These are phyloP conservation scores for Tupaia chinensis DNA, from an alignment of 2,113 vertebrate species.

Conservation along the genomic window DNA sequence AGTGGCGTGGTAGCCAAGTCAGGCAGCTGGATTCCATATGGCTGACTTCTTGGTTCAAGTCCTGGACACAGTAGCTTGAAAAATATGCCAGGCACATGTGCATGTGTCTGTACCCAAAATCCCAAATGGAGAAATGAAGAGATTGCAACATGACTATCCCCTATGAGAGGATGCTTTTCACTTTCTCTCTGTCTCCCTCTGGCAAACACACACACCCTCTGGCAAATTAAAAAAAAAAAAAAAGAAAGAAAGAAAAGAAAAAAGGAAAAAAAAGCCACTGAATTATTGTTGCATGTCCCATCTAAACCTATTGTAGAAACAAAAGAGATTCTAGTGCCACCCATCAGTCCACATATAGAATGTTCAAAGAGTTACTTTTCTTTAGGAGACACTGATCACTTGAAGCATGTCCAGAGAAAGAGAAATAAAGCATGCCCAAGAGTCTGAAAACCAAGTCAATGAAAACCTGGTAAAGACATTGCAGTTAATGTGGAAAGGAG, in stretches of 20 bases:
- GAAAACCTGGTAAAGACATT: conserved; percentile 1
- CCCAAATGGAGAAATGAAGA: no score
- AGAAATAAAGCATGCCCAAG: background rate
- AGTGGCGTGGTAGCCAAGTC: no score
- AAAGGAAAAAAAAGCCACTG: background rate
- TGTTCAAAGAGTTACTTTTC: background rate
- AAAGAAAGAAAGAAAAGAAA: background rate
- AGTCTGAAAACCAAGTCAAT: conserved; percentile 6
- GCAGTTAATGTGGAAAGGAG: background rate
- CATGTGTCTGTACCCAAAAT: no score
- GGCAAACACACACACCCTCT: no score
- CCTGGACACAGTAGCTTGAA: no score
- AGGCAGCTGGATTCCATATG: no score
- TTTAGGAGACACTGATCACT: background rate
- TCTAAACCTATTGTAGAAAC: background rate
- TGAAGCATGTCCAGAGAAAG: background rate
- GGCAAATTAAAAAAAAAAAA: no score
- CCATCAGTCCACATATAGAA: background rate
- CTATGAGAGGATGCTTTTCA: no score
- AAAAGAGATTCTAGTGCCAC: background rate
- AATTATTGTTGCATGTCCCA: background rate
- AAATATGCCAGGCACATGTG: no score
- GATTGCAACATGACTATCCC: no score
- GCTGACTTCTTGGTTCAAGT: no score
- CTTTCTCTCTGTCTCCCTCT: no score